These are phyloP conservation scores for Volucella inflata DNA, from an alignment of 2,888 invertebrate genomes.

Conservation along the genomic window DNA sequence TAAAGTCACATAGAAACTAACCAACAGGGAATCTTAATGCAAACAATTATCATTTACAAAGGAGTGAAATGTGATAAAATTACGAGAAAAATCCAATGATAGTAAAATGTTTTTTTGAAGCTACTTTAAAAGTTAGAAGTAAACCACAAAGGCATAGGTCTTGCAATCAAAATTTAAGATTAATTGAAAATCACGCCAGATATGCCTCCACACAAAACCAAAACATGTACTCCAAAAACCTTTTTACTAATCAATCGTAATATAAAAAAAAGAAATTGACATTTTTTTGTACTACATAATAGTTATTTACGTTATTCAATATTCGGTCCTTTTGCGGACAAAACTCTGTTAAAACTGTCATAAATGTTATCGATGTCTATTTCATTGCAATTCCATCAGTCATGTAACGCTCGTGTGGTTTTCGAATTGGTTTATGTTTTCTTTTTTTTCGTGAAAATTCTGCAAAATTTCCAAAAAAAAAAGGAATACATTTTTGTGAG, in stretches of 20 bases:
- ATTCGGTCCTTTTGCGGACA: constrained; percentile 8
- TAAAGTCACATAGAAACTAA: too few relatives aligned
- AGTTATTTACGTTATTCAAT: constrained; percentile 26
- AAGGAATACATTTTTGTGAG: constrained; percentile 69
- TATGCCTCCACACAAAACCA: constrained; percentile 43
- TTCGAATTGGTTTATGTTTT: constrained; percentile 48
- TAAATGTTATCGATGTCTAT: constrained; percentile 64
- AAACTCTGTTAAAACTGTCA: constrained; percentile 62
- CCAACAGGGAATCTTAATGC: too few relatives aligned
- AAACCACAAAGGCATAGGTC: background rate
- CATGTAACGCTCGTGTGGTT: constrained; percentile 79
- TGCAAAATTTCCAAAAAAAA: constrained; percentile 69
- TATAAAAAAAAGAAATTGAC: background rate
- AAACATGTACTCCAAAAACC: constrained; percentile 51
- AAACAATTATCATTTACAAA: too few relatives aligned
- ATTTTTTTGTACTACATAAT: constrained; percentile 1
- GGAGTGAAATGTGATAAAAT: too few relatives aligned
- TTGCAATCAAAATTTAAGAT: constrained; percentile 27
- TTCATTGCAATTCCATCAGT: constrained; percentile 62
- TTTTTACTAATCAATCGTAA: constrained; percentile 2
- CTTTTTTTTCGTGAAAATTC: constrained; percentile 40
- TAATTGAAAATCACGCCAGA: constrained; percentile 71
- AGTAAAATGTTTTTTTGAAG: too few relatives aligned
- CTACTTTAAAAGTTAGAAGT: too few relatives aligned
- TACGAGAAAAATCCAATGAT: too few relatives aligned